phyloP scores from a whole-genome alignment of 1,140 invertebrate species.

The Pseudoatta argentina region DNA sequence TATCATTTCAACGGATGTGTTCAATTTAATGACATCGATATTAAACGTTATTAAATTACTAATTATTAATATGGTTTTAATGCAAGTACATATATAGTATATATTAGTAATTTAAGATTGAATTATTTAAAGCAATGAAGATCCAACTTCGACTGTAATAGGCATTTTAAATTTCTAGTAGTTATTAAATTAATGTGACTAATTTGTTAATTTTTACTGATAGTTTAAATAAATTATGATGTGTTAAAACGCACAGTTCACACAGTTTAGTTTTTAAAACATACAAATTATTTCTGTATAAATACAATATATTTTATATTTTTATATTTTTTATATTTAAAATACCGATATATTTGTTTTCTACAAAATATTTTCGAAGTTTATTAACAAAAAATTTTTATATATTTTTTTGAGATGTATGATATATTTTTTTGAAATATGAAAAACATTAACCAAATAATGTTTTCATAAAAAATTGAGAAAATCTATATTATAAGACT shows the following conservation, averaged over 20 bases:
- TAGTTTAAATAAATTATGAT: background rate
- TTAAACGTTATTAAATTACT: no score
- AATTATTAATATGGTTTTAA: no score
- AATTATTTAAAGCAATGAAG: no score
- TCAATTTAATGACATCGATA: background rate
- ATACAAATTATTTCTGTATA: background rate
- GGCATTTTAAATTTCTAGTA: no score
- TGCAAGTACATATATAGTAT: no score
- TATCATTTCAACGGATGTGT: no score
- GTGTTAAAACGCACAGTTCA: no score
- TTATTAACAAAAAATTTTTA: background rate
- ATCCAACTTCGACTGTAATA: no score
- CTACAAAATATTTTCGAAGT: background rate
- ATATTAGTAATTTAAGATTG: no score
- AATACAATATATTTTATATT: background rate
- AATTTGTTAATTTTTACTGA: background rate
- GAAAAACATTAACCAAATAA: background rate
- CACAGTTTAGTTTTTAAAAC: background rate
- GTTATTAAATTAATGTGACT: background rate
- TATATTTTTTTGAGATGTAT: background rate
- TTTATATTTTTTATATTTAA: background rate
- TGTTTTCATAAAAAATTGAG: background rate
- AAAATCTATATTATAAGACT: conserved; percentile 18
- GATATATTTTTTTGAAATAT: background rate
- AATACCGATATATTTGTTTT: background rate